Conservation (phyloP, 1,140 invertebrate species). For the Caenorhabditis remanei region DNA sequence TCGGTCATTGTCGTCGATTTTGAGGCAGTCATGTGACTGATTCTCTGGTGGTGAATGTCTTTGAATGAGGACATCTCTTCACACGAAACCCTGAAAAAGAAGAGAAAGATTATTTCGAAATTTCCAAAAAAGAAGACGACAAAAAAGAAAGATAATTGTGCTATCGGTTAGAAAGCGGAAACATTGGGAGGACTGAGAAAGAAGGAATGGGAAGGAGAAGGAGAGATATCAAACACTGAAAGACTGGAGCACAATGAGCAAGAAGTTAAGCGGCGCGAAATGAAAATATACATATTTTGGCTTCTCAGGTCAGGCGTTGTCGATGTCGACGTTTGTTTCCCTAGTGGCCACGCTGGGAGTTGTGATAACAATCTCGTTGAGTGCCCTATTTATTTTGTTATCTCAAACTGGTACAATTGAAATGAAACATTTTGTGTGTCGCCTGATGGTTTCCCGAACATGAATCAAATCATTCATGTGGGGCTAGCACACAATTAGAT, state of each 20-base stretch:
- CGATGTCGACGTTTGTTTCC: no score
- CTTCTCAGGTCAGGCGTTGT: no score
- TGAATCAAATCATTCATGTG: background rate
- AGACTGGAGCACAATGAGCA: no score
- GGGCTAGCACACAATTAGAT: background rate
- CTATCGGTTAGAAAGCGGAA: background rate
- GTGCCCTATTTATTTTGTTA: no score
- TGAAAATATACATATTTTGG: no score
- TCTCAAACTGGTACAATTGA: no score
- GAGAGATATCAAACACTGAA: background rate
- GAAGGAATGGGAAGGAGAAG: background rate
- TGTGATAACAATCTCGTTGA: background rate
- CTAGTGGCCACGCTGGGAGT: no score
- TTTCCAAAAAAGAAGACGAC: background rate
- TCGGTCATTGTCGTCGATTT: slow-evolving; percentile 35
- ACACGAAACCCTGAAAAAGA: background rate
- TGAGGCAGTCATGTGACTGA: slow-evolving; percentile 33
- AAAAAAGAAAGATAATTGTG: slow-evolving; percentile 1
- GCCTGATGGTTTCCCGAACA: background rate
- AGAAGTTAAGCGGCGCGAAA: no score
- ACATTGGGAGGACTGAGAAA: background rate
- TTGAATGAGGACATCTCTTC: slow-evolving; percentile 46
- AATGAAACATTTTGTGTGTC: background rate
- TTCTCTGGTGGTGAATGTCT: slow-evolving; percentile 40
- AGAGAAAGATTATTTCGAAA: background rate